These are phyloP conservation scores for Mus caroli DNA, from an alignment of 2,797 vertebrate species.

Conservation along the genomic window DNA sequence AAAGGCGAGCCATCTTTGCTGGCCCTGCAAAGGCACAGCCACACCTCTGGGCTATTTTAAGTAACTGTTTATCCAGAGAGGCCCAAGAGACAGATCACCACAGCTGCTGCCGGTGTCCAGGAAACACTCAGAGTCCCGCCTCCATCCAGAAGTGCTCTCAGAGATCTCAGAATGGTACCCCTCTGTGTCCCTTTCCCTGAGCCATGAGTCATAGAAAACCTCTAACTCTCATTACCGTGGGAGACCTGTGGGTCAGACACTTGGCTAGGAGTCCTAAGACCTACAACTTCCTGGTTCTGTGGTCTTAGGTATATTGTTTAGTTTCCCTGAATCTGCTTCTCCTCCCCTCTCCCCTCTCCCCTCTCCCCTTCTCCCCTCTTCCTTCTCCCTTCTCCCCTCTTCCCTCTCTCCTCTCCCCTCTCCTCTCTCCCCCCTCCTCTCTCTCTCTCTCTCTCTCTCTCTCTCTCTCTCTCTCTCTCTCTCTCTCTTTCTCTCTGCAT, in stretches of 20 bases:
- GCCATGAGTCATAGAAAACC: background rate
- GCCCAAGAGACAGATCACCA: conserved; percentile 55
- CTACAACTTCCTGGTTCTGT: background rate
- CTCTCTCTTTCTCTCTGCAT: background rate
- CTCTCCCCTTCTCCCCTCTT: too few relatives aligned
- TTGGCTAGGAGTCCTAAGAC: background rate
- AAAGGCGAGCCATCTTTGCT: background rate
- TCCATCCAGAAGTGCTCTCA: background rate
- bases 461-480: too few relatives aligned
- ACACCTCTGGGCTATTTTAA: conserved; percentile 77
- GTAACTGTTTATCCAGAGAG: conserved; percentile 67
- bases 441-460: background rate
- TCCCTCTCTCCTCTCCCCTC: too few relatives aligned
- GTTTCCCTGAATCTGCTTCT: background rate
- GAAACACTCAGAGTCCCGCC: background rate
- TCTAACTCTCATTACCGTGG: background rate
- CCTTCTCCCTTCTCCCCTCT: too few relatives aligned
- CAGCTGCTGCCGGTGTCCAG: conserved; percentile 64
- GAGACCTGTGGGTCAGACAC: background rate
- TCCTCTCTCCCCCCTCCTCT: too few relatives aligned
- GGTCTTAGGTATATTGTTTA: background rate
- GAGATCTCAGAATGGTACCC: background rate
- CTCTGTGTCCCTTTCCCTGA: background rate
- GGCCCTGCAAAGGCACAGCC: background rate
- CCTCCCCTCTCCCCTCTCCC: background rate